Base-by-base conservation (phyloP, 2,888 invertebrate genomes). In the Euplagia quadripunctaria region DNA sequence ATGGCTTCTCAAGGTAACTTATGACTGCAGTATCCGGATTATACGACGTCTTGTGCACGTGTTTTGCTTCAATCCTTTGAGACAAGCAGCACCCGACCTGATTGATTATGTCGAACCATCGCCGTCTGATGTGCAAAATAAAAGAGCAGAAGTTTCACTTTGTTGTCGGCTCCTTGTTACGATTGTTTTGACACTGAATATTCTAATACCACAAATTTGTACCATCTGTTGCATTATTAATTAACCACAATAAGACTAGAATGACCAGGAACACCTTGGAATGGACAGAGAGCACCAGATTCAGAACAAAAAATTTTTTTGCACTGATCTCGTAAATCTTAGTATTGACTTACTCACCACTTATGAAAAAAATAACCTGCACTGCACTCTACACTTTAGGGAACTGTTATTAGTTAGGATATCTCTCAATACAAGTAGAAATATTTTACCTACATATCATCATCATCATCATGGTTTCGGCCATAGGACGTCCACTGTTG, bases 51-150 rank as follows among this genome's bases (percentile, higher is more conserved):
- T 73, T 71, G 66, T 71, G 68, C 73, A 67, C 58, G 65, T 84
- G 83, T 83, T 84, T 76, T 82, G 75, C 67, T 81, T 77, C 82
- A 77, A 84, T 82, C 84, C 84, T 82, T 78, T 75, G 83, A 84
- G 83, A 84, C 83, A 81, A 72, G 66, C 77, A 68, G 52, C 72
- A 64, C 20, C 67, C 76, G 71, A 75, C 80, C 78, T 82, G 82
- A 83, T 84, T 81, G 84, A 83, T 83, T 77, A 84, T 78, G 67
- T 79, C 67, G 82, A 79, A 68, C 70, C 46, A 72, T 52, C 72
- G 42, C 49, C 41, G 49, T 67, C 14, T 55, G 20, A 55, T 61
- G 12, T 14, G n/a, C 1, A 41, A 11, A 55, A 42, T 41, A 2
- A 7, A 12, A 69, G 12, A 43, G 8, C 79, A 84, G 83, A 79